Evolutionary conservation across 2,888 invertebrate genomes (phyloP).

Genomic region (Drosophila histrio): DNA sequence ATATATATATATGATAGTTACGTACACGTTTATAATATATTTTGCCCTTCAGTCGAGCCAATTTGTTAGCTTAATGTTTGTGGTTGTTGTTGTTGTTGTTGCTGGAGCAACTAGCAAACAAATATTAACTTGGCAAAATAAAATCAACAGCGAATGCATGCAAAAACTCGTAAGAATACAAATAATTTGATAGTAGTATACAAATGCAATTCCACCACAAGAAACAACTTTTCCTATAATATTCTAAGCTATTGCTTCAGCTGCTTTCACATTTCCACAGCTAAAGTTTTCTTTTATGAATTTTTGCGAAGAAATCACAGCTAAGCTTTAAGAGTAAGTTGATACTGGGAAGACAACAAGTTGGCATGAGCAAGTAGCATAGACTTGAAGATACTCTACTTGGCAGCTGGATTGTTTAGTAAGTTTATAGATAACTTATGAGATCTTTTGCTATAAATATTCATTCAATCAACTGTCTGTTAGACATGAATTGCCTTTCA

Average conservation of each 20-base stretch:
- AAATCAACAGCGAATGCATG: slow-evolving; percentile 8
- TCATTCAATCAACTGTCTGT: too few species aligned
- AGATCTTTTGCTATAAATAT: too few species aligned
- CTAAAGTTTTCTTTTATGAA: neutral
- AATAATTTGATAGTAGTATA: slow-evolving; percentile 4
- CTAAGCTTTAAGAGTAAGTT: neutral
- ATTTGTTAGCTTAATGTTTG: slow-evolving; percentile 14
- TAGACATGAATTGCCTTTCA: too few species aligned
- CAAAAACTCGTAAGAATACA: neutral
- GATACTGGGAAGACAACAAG: neutral
- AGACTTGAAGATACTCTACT: neutral
- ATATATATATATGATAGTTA: too few species aligned
- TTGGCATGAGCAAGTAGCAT: neutral
- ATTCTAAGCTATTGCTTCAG: neutral
- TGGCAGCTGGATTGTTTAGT: too few species aligned
- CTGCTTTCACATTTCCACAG: neutral
- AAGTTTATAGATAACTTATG: neutral
- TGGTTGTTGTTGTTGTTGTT: slow-evolving; percentile 10
- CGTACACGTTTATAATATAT: neutral
- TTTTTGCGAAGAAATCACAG: neutral
- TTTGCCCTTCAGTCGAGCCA: neutral
- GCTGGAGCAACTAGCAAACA: neutral
- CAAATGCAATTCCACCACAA: neutral
- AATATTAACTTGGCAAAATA: slow-evolving; percentile 13
- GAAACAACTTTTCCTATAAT: neutral